Base-by-base conservation (phyloP, 2,113 vertebrate species). In the Leucopsar rothschildi region DNA sequence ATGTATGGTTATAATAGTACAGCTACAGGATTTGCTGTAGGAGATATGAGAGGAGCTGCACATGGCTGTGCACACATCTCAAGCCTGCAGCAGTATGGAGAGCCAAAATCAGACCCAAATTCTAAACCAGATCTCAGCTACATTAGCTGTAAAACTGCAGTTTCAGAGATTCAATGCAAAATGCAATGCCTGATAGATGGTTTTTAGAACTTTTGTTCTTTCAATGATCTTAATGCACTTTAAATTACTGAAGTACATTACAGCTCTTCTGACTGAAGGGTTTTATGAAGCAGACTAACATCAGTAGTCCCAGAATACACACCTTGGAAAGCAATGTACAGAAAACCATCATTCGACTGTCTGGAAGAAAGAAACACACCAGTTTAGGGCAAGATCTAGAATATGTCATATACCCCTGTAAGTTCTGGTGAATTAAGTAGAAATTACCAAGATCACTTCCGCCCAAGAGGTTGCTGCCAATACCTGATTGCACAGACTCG, bases 1-100 rank as follows among this genome's bases (percentile, higher is more conserved):
- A 82, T 78, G 92, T 84, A 90, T 90, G 88, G 90, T 92, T 90
- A 92, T 80, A 95, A 61, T 70, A 85, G 77, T 29, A 29, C 17
- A 70, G 75, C 53, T 87, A 21, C 35, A 75, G 60, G 66, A 35
- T 85, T 88, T 95, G 42, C 70, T 73, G 10, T 27, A 60, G 69
- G 65, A 89, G 65, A 49, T 93, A 60, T 18, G 16, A 31, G 19
- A 24, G 15, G 14, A 69, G 12, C 12, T 94, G 81, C 25, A 18
- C n/a, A 37, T 66, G 52, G 44, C 53, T 88, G 50, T 3, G 2
- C 29, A 63, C 84, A 83, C 6, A 1, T 70, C 44, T 88, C 33
- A 77, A 75, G 40, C 22, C 72, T 78, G 20, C 33, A 81, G 47
- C 75, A 83, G n/a, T 17, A 35, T 4, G 20, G 50, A 96, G 33